Conservation (phyloP, 2,888 invertebrate species). For the Drosophila fulvimacula region DNA sequence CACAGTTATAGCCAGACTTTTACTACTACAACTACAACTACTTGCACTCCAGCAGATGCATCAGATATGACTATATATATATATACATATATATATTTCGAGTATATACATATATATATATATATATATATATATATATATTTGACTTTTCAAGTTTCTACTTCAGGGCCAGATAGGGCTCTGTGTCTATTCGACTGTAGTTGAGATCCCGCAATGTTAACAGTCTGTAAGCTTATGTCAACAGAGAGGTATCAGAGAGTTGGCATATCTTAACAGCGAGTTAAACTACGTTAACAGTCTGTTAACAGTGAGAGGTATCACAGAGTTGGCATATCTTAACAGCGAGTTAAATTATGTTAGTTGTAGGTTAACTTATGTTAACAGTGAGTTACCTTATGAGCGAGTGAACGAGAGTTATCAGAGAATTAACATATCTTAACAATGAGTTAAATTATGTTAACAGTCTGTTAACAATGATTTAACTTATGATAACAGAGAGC, state of each 20-base stretch:
- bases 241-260: too few species aligned
- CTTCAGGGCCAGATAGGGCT: neutral
- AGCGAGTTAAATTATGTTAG: too few species aligned
- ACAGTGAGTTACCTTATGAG: too few species aligned
- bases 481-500: neutral
- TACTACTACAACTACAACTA: slow-evolving; percentile 11
- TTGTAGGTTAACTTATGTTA: too few species aligned
- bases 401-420: too few species aligned
- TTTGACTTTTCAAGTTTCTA: neutral
- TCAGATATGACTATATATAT: slow-evolving; percentile 19
- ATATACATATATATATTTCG: slow-evolving; percentile 9
- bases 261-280: too few species aligned
- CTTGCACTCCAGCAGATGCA: slow-evolving; percentile 19
- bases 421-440: too few species aligned
- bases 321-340: too few species aligned
- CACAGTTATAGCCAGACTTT: slow-evolving; percentile 18
- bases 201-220: too few species aligned
- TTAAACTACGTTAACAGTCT: too few species aligned
- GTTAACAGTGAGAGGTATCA: too few species aligned
- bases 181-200: neutral
- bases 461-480: neutral
- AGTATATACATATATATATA: slow-evolving; percentile 14
- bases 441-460: too few species aligned
- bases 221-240: neutral
- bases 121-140: slow-evolving; percentile 16